Percentiles rank a stretch among this genome's conserved stretches.
Conservation (phyloP, 2,797 vertebrate species). For the Glossophaga mutica region DNA sequence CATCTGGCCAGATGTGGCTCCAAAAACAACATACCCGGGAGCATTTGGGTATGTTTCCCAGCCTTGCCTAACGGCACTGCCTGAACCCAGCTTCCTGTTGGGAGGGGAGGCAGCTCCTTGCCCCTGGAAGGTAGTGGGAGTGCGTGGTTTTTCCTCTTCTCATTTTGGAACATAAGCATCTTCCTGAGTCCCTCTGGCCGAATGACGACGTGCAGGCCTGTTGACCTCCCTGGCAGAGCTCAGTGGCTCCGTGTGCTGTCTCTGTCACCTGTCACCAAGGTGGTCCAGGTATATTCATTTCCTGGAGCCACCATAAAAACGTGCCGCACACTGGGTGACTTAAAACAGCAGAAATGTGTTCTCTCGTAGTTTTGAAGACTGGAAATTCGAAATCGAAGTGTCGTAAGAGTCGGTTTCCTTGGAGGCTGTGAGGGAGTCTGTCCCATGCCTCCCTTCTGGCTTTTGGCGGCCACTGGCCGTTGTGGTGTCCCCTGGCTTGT, state of each 20-base stretch:
- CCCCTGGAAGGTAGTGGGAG: not conserved
- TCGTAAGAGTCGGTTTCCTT: not conserved
- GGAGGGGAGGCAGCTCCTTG: not conserved
- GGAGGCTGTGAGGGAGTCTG: not conserved
- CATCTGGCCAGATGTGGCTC: not conserved
- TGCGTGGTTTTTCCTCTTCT: not conserved
- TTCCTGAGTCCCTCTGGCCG: not conserved
- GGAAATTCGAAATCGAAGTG: not conserved
- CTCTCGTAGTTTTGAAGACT: not conserved
- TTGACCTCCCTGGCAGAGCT: not conserved
- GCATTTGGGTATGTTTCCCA: not conserved
- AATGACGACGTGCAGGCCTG: fast-evolving
- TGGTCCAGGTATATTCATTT: not conserved
- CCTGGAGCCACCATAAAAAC: not conserved
- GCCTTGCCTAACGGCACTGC: not conserved
- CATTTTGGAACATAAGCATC: fast-evolving
- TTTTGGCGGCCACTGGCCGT: not conserved
- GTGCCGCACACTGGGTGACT: not conserved
- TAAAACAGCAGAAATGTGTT: not conserved
- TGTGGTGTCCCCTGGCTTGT: not conserved
- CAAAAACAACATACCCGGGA: not conserved
- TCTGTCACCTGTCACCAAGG: not conserved
- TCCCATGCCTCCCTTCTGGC: not conserved
- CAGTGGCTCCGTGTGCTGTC: not conserved
- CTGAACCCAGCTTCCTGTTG: not conserved